Conservation (phyloP, 2,113 vertebrate genomes). For the Lethenteron reissneri region DNA sequence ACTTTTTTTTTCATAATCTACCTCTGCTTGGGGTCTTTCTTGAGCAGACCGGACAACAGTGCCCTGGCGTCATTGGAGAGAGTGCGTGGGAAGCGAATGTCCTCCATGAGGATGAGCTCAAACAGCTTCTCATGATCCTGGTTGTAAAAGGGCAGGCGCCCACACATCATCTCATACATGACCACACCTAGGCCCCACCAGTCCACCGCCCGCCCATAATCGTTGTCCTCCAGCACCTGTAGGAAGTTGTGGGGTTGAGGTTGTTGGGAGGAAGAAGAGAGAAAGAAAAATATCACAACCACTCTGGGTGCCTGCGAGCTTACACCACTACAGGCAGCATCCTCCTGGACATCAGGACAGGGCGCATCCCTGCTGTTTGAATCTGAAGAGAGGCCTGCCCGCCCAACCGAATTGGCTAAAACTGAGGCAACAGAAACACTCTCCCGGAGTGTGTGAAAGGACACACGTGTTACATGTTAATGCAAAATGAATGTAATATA, state of each 20-base stretch:
- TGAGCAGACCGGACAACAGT: constrained; percentile 36
- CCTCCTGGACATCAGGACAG: too few species aligned
- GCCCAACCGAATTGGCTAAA: too few species aligned
- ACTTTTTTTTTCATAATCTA: constrained; percentile 11
- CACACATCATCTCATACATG: constrained; percentile 53
- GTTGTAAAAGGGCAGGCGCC: constrained; percentile 44
- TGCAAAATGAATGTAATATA: too few species aligned
- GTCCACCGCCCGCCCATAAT: constrained; percentile 41
- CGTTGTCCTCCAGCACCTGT: constrained; percentile 45
- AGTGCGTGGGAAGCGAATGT: constrained; percentile 41
- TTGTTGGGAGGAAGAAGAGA: too few species aligned
- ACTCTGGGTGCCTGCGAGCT: too few species aligned
- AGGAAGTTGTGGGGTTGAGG: background rate
- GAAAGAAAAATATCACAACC: too few species aligned
- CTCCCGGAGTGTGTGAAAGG: too few species aligned
- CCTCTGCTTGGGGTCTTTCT: constrained; percentile 46
- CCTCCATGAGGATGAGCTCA: constrained; percentile 46
- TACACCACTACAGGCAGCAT: too few species aligned
- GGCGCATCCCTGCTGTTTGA: too few species aligned
- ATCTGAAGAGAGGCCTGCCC: too few species aligned
- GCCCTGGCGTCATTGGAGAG: constrained; percentile 40
- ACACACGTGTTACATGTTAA: too few species aligned
- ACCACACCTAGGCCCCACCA: constrained; percentile 48
- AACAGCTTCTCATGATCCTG: constrained; percentile 47
- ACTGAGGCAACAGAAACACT: too few species aligned